phyloP scores from a whole-genome alignment of 2,113 vertebrate genomes.

The Syngnathus scovelli region DNA sequence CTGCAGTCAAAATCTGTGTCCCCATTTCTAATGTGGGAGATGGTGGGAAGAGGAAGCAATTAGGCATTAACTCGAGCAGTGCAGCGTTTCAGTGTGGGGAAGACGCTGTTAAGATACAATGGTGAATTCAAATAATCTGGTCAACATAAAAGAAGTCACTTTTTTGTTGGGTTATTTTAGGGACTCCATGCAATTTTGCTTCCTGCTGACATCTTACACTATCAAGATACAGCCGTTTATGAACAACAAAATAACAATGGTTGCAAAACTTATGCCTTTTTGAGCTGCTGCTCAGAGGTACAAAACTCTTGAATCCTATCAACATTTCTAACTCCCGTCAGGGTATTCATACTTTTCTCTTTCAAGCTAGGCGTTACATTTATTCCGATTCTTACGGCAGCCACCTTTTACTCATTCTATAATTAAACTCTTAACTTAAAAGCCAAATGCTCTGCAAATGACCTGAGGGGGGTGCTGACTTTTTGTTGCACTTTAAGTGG shows the following conservation, averaged over 20 bases:
- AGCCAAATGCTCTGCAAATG: slow-evolving; percentile 50
- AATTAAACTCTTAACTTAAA: slow-evolving; percentile 60
- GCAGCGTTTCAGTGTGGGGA: neutral
- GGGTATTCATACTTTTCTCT: neutral
- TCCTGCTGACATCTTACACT: neutral
- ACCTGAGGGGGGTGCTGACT: slow-evolving; percentile 49
- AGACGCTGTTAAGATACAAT: neutral
- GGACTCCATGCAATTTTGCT: neutral
- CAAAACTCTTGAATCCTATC: neutral
- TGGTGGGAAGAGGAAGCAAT: slow-evolving; percentile 26
- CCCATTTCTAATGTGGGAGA: neutral
- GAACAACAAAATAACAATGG: neutral
- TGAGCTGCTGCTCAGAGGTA: neutral
- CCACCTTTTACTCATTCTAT: slow-evolving; percentile 44
- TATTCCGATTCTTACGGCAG: slow-evolving; percentile 12
- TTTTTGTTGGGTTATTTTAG: neutral
- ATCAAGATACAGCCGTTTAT: neutral
- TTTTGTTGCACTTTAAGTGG: slow-evolving; percentile 52
- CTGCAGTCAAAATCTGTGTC: neutral
- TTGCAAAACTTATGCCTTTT: neutral
- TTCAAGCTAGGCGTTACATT: slow-evolving; percentile 7
- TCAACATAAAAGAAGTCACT: neutral
- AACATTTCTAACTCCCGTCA: neutral
- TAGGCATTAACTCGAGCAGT: neutral
- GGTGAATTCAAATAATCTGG: neutral